Evolutionary conservation across 2,888 invertebrate genomes (phyloP).

Genomic region (Ophonus ardosiacus): DNA sequence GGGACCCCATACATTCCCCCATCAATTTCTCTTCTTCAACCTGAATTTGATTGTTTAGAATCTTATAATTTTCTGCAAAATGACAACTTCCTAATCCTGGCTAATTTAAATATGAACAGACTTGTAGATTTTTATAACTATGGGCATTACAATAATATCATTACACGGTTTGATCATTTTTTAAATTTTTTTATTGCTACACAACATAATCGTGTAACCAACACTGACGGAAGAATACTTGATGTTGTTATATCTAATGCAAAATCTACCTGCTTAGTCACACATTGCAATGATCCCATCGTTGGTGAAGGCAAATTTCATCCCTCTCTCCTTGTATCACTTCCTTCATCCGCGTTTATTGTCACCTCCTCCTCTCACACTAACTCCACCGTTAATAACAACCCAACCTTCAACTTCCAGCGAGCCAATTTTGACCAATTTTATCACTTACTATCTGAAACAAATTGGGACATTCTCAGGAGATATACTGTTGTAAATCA

Average conservation of each 20-base stretch:
- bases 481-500: neutral
- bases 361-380: neutral
- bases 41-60: neutral
- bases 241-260: slow-evolving; percentile 3
- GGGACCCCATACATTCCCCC: neutral
- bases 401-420: slow-evolving; percentile 10
- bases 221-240: slow-evolving; percentile 2
- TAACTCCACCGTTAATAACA: slow-evolving; percentile 1
- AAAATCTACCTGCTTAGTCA: neutral
- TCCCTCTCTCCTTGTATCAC: neutral
- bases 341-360: neutral
- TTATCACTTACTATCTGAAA: neutral
- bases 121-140: neutral
- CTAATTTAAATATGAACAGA: neutral
- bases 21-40: neutral
- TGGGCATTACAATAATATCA: neutral
- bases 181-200: neutral
- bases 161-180: neutral
- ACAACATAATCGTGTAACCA: neutral
- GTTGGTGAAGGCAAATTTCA: neutral
- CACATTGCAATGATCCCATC: neutral
- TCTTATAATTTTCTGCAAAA: neutral
- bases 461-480: neutral
- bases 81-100: neutral
- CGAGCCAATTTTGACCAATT: neutral